A percentile compares a stretch with the other conserved stretches of the same genome.
Conservation (phyloP, 2,888 invertebrate genomes). For the Mimachlamys varia region DNA sequence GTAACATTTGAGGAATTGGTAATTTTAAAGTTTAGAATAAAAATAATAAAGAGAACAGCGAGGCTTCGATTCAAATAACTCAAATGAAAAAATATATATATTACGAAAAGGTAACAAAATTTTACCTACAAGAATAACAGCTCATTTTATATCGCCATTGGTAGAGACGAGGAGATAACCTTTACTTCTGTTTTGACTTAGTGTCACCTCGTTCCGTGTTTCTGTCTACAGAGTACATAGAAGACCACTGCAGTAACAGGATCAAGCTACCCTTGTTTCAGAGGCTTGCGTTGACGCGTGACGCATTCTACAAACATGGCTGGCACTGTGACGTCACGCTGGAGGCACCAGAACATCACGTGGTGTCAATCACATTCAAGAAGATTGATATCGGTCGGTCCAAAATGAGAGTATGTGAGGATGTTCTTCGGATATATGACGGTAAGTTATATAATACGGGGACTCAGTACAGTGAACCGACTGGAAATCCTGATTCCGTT, state of each 20-base stretch:
- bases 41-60: no score
- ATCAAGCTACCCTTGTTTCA: slow-evolving; percentile 38
- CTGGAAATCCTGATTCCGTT: background rate
- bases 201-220: no score
- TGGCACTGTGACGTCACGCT: slow-evolving; percentile 44
- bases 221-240: slow-evolving; percentile 43
- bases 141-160: no score
- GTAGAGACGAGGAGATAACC: no score
- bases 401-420: slow-evolving; percentile 41
- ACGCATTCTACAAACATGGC: slow-evolving; percentile 44
- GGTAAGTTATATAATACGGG: slow-evolving; percentile 23
- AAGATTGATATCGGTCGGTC: slow-evolving; percentile 48
- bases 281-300: slow-evolving; percentile 40
- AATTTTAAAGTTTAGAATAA: no score
- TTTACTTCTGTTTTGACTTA: no score
- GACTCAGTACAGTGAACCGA: no score
- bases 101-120: no score
- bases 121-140: no score
- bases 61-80: no score
- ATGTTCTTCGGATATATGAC: slow-evolving; percentile 46
- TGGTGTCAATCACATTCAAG: slow-evolving; percentile 41
- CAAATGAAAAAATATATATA: no score
- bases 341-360: slow-evolving; percentile 39
- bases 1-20: no score
- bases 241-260: slow-evolving; percentile 42